A percentile compares a stretch with the other conserved stretches of the same genome.
phyloP scores from a whole-genome alignment of 1,140 invertebrate species.

The Sitobion miscanthi region DNA sequence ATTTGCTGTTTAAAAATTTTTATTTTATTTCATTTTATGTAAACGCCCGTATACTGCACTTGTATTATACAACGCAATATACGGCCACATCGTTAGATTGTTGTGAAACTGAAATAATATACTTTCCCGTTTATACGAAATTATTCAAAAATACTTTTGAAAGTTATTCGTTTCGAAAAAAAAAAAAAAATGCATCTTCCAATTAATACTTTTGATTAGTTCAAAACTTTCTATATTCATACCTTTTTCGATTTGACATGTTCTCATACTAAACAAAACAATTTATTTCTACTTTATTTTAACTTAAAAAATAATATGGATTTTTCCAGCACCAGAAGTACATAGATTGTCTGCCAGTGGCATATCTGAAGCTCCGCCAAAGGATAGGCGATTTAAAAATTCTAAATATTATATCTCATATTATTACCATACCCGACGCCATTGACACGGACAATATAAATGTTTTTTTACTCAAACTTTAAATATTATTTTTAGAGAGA shows the following conservation, averaged over 20 bases:
- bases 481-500: neutral
- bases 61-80: neutral
- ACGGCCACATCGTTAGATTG: neutral
- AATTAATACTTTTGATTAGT: constrained; percentile 13
- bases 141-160: neutral
- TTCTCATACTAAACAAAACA: neutral
- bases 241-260: neutral
- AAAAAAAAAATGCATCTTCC: neutral
- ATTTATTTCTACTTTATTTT: constrained; percentile 19
- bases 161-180: neutral
- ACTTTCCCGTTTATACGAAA: neutral
- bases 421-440: neutral
- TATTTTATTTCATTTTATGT: neutral
- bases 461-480: neutral
- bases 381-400: neutral
- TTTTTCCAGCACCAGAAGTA: neutral
- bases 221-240: neutral
- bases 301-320: neutral
- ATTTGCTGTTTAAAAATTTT: neutral
- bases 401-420: neutral
- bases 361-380: neutral
- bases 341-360: neutral
- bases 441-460: neutral
- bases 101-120: neutral
- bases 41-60: neutral